Conservation (phyloP, 2,888 invertebrate genomes). For the Hofmannophila pseudospretella region DNA sequence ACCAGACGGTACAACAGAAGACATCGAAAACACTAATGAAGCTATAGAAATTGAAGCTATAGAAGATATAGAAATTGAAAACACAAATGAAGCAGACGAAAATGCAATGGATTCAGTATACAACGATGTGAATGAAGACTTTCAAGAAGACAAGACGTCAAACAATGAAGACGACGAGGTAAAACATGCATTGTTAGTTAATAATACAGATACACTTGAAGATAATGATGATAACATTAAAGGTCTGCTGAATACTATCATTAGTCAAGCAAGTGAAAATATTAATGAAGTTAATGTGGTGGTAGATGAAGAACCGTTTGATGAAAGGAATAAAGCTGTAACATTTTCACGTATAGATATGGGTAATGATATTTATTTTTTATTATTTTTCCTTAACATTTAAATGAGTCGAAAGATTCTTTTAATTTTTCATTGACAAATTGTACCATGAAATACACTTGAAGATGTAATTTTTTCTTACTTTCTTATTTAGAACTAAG, state of each 20-base stretch:
- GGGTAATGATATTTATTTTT: constrained; percentile 44
- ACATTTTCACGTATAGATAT: constrained; percentile 44
- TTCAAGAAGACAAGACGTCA: constrained; percentile 11
- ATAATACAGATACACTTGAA: constrained; percentile 5
- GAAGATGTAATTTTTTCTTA: no score
- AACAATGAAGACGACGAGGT: constrained; percentile 21
- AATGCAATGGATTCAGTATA: neutral
- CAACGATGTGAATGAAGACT: neutral
- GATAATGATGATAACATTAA: neutral
- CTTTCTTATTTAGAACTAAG: no score
- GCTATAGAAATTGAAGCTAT: neutral
- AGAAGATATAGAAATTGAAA: neutral
- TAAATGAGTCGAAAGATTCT: no score
- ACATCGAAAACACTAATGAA: no score
- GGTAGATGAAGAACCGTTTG: constrained; percentile 25
- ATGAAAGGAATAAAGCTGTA: constrained; percentile 49
- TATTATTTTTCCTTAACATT: constrained; percentile 16
- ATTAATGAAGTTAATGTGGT: constrained; percentile 22
- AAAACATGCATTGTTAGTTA: constrained; percentile 8
- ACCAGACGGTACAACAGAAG: neutral
- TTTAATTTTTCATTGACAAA: no score
- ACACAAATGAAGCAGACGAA: neutral
- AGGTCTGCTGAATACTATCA: neutral
- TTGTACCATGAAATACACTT: no score
- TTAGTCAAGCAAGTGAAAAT: constrained; percentile 3